phyloP scores from a whole-genome alignment of 2,888 invertebrate species.

The Chloroclystis v-ata region DNA sequence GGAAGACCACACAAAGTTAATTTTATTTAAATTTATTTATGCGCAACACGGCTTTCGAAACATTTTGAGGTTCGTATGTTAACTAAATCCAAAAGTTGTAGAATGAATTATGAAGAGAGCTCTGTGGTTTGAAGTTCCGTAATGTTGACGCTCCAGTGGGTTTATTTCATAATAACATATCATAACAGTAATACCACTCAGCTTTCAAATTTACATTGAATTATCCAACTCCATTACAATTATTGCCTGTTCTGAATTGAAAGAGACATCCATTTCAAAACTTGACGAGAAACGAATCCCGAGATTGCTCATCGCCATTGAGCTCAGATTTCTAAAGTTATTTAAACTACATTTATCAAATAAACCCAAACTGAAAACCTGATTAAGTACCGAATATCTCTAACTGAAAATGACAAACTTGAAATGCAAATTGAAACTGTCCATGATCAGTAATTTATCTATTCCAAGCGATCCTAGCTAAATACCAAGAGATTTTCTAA shows the following conservation, averaged over 20 bases:
- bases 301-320: not conserved
- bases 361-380: slow-evolving; percentile 9
- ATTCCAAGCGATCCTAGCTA: slow-evolving; percentile 21
- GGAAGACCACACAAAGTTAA: slow-evolving; percentile 36
- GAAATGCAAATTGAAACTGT: slow-evolving; percentile 17
- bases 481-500: slow-evolving; percentile 20
- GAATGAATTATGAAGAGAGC: slow-evolving; percentile 12
- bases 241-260: not conserved
- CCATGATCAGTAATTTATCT: slow-evolving; percentile 22
- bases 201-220: slow-evolving; percentile 10
- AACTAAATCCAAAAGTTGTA: slow-evolving; percentile 22
- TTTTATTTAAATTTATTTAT: slow-evolving; percentile 31
- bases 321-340: not conserved
- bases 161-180: slow-evolving; percentile 16
- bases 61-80: slow-evolving; percentile 24
- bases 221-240: not conserved
- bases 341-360: slow-evolving; percentile 4
- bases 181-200: slow-evolving; percentile 1
- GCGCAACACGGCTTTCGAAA: slow-evolving; percentile 23
- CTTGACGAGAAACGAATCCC: too few relatives aligned
- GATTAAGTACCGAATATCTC: slow-evolving; percentile 5
- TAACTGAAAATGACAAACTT: slow-evolving; percentile 14
- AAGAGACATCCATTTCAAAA: not conserved
- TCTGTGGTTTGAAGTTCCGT: slow-evolving; percentile 17
- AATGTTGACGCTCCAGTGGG: slow-evolving; percentile 20